Conservation (phyloP, 2,888 invertebrate species). For the Artemia sinica region DNA sequence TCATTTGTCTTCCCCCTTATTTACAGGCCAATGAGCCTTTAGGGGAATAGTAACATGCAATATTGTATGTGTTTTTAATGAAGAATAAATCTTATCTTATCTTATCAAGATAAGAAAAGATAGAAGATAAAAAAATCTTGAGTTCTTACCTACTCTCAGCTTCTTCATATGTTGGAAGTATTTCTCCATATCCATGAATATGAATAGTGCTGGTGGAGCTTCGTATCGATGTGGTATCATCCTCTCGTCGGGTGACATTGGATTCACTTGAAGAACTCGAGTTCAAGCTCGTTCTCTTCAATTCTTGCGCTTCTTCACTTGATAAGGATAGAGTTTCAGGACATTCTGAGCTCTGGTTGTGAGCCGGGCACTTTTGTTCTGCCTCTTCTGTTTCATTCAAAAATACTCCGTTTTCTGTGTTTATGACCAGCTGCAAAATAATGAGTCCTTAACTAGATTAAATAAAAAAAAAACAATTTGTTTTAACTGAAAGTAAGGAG, state of each 20-base stretch:
- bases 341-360: background rate
- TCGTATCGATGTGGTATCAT: background rate
- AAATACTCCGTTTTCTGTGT: slow-evolving; percentile 2
- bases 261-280: slow-evolving; percentile 5
- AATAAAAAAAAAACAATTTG: no score
- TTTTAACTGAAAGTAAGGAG: no score
- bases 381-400: background rate
- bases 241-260: background rate
- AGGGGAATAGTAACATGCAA: no score
- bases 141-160: background rate
- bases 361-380: background rate
- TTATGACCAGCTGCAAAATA: slow-evolving; percentile 7
- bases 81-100: no score
- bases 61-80: no score
- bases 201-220: background rate
- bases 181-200: background rate
- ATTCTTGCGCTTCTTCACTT: background rate
- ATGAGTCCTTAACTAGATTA: no score
- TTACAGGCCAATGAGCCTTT: no score
- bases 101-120: background rate
- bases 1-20: no score
- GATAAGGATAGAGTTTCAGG: background rate
- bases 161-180: background rate
- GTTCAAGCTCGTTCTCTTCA: background rate
- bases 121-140: background rate